Evolutionary conservation across 2,888 invertebrate species (phyloP), one percentile per base, ranked within the genome.

Genomic region (Calameuta idolon): DNA sequence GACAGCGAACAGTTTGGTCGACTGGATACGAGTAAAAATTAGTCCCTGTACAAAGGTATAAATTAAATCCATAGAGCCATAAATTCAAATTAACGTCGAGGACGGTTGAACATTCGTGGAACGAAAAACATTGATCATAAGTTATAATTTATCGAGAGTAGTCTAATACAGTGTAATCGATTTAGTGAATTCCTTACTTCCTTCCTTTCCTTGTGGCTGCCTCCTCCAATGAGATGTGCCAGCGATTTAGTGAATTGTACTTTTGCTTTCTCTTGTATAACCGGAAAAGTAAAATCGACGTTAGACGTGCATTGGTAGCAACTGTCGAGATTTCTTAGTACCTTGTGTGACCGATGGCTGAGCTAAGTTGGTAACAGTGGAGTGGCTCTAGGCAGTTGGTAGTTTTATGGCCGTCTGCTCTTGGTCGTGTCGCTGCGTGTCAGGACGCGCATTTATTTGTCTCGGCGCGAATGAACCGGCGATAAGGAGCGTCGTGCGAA

Each of bases 401-500:
- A 5, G 40, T 23, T 9, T 40, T 40, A 40, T 23, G 40, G 55
- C 55, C 55, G 2, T 55, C 55, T 55, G 55, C 55, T 55, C 5
- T 40, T 40, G 0, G 55, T 55, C 23, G 55, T 55, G 55, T 55
- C 55, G 23, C 23, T 15, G 15, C 9, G 55, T 23, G 55, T 23
- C 55, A 55, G 23, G 55, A 55, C 55, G 55, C 23, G 23, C 9
- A 55, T 23, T 55, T 55, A 55, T 55, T 55, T 55, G 55, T 55
- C 55, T 55, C 55, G 55, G 55, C 55, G 55, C 55, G 55, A 55
- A 23, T 9, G 9, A 55, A 55, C 55, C 55, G 9, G 31, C 33
- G 71, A 71, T 5, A 33, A 71, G 31, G 12, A 71, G 71, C 12
- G 71, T 71, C 71, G 71, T 23, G 71, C 71, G 71, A 71, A 31